Evolutionary conservation across 2,113 vertebrate genomes (phyloP), one percentile per base, ranked within the genome.

Genomic region (Oceanodroma tethys): DNA sequence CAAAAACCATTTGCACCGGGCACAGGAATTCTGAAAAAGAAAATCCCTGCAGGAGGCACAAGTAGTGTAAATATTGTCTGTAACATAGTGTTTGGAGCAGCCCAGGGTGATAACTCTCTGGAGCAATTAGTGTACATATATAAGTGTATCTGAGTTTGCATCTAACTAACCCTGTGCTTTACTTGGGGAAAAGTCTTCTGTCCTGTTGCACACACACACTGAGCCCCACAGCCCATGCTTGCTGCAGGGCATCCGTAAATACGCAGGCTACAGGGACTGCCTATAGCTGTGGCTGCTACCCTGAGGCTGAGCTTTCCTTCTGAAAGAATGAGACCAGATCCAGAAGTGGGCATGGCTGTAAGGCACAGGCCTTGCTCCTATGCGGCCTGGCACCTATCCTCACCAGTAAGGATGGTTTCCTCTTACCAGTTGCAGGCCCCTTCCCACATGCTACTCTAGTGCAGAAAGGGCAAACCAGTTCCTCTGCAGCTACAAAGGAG

Each of bases 321-420:
- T 43, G 36, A 73, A 62, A 68, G 11, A 34, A 21, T 0, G 47
- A 20, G 4, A 70, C 5, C 32, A 55, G 29, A 84, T 26, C 10
- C 40, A 59, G 42, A 62, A 17, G 18, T 0, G 4, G 14, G 10
- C 25, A 59, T 2, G 11, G 17, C 22, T 88, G 13, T 32, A 45
- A 53, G 47, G 26, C 43, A 52, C 3, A 17, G 14, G 9, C 20
- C n/a, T 66, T 58, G n/a, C 18, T 74, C 3, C 29, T 58, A 1
- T 0, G 1, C 0, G 2, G 22, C 23, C 34, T 73, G 16, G n/a
- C 30, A 59, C 5, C 16, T 50, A 47, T 3, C 18, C 29, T 59
- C 34, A 32, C 9, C 34, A 47, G 3, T 17, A 86, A 38, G 65
- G 36, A 19, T 16, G 14, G 21, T 32, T 78, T 53, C 50, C 73